Percentiles rank a stretch among this genome's conserved stretches.
Conservation (phyloP, 2,113 vertebrate species). For the Sapajus apella region DNA sequence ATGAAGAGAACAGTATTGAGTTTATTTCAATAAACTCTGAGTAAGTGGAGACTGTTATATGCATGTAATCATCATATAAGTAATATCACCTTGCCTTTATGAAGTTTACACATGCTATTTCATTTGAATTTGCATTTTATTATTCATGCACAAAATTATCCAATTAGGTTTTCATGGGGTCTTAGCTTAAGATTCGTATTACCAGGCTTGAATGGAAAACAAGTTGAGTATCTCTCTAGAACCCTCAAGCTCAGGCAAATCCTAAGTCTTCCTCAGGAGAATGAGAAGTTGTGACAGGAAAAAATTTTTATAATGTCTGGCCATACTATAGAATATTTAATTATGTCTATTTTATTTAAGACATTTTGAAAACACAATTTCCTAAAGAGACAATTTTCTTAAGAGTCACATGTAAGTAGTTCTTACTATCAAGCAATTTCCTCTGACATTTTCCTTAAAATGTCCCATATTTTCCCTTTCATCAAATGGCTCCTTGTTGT, state of each 20-base stretch:
- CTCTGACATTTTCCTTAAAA: slow-evolving; percentile 57
- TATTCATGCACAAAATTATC: not conserved
- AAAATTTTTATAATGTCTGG: not conserved
- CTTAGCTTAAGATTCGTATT: not conserved
- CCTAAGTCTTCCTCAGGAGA: not conserved
- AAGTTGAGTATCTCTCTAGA: not conserved
- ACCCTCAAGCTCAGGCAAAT: not conserved
- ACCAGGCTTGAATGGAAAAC: not conserved
- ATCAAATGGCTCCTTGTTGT: not conserved
- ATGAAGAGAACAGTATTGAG: not conserved
- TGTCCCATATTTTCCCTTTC: not conserved
- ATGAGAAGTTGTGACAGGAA: not conserved
- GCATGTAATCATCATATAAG: not conserved
- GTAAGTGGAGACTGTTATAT: not conserved
- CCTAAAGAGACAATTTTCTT: slow-evolving; percentile 46
- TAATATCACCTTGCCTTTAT: not conserved
- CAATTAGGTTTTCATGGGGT: not conserved
- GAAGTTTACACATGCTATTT: not conserved
- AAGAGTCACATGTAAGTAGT: slow-evolving; percentile 13
- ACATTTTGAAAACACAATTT: slow-evolving; percentile 52
- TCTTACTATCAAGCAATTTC: slow-evolving; percentile 48
- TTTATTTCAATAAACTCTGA: not conserved
- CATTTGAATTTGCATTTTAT: not conserved
- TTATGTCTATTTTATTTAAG: slow-evolving; percentile 39
- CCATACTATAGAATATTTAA: not conserved